phyloP scores from a whole-genome alignment of 2,888 invertebrate genomes.

The Leptopilina drosophilae region DNA sequence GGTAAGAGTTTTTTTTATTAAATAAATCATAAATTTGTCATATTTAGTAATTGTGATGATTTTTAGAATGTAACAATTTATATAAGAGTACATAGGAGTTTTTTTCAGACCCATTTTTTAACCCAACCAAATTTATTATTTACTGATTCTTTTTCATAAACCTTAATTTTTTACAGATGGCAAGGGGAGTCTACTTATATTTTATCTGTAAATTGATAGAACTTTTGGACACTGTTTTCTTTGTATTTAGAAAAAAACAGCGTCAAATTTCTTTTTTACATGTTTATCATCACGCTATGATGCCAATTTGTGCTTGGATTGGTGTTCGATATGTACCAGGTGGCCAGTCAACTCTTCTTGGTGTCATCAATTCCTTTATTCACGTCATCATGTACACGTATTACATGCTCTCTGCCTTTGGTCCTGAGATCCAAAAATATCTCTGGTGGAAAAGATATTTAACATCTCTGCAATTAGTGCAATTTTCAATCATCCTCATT shows the following conservation, averaged over 20 bases:
- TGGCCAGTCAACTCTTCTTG: slow-evolving; percentile 92
- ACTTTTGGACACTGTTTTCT: slow-evolving; percentile 90
- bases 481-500: slow-evolving; percentile 86
- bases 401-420: slow-evolving; percentile 91
- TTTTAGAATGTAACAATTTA: no score
- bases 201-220: slow-evolving; percentile 89
- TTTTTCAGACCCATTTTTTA: no score
- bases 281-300: slow-evolving; percentile 91
- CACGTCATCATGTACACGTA: slow-evolving; percentile 96
- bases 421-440: slow-evolving; percentile 91
- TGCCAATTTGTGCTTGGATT: slow-evolving; percentile 89
- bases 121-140: no score
- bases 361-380: slow-evolving; percentile 91
- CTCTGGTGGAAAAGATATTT: slow-evolving; percentile 97
- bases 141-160: no score
- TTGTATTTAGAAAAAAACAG: slow-evolving; percentile 92
- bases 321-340: slow-evolving; percentile 89
- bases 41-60: no score
- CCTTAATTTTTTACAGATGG: slow-evolving; percentile 69
- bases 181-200: slow-evolving; percentile 79
- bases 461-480: slow-evolving; percentile 91
- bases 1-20: slow-evolving; percentile 77
- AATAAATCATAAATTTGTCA: no score
- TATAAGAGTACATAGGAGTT: no score
- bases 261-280: slow-evolving; percentile 93